Evolutionary conservation across 2,888 invertebrate species (phyloP).

Genomic region (Calephelis perditalis): DNA sequence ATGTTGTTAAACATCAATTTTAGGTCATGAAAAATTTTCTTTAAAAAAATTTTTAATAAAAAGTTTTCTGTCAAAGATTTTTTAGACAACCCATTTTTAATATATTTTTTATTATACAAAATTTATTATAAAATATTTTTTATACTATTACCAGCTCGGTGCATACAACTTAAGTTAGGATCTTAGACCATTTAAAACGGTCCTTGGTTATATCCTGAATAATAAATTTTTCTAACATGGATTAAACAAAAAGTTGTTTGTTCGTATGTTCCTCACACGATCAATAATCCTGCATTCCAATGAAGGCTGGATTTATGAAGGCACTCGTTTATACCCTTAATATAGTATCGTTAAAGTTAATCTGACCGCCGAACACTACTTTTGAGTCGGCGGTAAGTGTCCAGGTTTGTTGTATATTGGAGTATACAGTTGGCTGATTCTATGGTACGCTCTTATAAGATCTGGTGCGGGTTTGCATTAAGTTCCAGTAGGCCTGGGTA

Average conservation of each 20-base stretch:
- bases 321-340: slow-evolving; percentile 70
- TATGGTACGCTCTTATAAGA: not conserved
- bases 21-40: too few species aligned
- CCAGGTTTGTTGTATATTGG: slow-evolving; percentile 47
- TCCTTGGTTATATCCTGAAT: not conserved
- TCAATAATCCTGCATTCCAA: slow-evolving; percentile 63
- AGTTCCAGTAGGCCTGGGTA: too few species aligned
- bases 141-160: too few species aligned
- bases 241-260: slow-evolving; percentile 38
- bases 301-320: slow-evolving; percentile 75
- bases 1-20: too few species aligned
- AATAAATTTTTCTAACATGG: slow-evolving; percentile 28
- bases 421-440: slow-evolving; percentile 54
- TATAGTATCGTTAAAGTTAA: slow-evolving; percentile 48
- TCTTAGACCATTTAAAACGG: not conserved
- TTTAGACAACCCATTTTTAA: too few species aligned
- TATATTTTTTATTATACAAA: too few species aligned
- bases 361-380: slow-evolving; percentile 35
- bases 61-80: too few species aligned
- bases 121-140: too few species aligned
- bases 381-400: slow-evolving; percentile 30
- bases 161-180: too few species aligned
- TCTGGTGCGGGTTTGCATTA: too few species aligned
- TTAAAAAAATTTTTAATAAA: too few species aligned
- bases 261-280: slow-evolving; percentile 52